A percentile compares a stretch with the other conserved stretches of the same genome.
phyloP scores from a whole-genome alignment of 2,888 invertebrate species.

The Drepanosiphum platanoidis region DNA sequence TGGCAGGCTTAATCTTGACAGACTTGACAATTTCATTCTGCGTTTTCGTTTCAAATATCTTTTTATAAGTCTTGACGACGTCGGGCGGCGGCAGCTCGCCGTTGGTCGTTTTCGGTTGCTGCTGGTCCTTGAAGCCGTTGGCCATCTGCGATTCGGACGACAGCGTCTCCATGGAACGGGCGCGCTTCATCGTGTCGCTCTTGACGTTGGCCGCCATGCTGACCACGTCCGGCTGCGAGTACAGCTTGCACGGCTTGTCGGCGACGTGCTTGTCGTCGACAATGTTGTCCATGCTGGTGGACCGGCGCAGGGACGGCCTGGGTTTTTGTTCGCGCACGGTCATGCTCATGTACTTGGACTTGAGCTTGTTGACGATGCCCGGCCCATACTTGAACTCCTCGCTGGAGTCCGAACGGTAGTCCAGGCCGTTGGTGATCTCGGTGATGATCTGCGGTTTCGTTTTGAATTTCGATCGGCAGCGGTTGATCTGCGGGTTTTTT shows the following conservation, averaged over 20 bases:
- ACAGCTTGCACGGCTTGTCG: slow-evolving; percentile 58
- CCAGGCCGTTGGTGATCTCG: slow-evolving; percentile 68
- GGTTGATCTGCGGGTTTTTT: slow-evolving; percentile 50
- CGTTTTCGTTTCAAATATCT: slow-evolving; percentile 77
- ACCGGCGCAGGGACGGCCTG: slow-evolving; percentile 79
- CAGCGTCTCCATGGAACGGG: slow-evolving; percentile 86
- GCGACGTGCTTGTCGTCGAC: slow-evolving; percentile 72
- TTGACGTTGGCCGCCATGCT: slow-evolving; percentile 66
- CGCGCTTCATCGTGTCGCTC: slow-evolving; percentile 78
- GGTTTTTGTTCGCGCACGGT: slow-evolving; percentile 78
- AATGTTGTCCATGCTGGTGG: slow-evolving; percentile 85
- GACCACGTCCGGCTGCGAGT: slow-evolving; percentile 57
- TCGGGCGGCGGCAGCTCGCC: slow-evolving; percentile 88
- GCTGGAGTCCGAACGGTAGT: slow-evolving; percentile 71
- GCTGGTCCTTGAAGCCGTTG: slow-evolving; percentile 46
- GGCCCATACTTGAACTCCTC: slow-evolving; percentile 91
- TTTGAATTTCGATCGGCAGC: slow-evolving; percentile 52
- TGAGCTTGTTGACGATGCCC: slow-evolving; percentile 87
- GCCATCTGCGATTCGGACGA: slow-evolving; percentile 72
- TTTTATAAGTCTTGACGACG: slow-evolving; percentile 85
- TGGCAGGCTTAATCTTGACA: slow-evolving; percentile 41
- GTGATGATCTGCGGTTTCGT: slow-evolving; percentile 57
- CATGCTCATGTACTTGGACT: slow-evolving; percentile 86
- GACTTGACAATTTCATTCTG: not conserved
- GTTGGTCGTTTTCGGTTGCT: slow-evolving; percentile 69